These are phyloP conservation scores for Cephus pygmeus DNA, from an alignment of 2,888 invertebrate species.

Conservation along the genomic window DNA sequence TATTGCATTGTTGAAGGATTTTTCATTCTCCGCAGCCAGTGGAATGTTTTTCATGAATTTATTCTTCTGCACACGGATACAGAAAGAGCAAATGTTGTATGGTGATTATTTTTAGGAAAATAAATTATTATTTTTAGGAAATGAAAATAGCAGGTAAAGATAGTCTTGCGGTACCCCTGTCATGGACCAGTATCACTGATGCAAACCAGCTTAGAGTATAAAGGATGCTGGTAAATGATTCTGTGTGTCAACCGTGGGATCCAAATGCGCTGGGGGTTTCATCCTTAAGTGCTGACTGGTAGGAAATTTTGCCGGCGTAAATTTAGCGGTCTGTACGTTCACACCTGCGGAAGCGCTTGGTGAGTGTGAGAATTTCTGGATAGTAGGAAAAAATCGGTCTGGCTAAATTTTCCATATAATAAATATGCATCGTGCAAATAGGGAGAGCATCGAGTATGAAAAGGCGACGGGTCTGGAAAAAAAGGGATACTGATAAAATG, in stretches of 20 bases:
- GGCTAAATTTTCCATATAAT: conserved; percentile 23
- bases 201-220: background rate
- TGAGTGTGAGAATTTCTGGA: background rate
- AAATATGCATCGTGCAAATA: conserved; percentile 21
- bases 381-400: background rate
- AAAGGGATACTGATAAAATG: background rate
- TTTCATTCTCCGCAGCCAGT: background rate
- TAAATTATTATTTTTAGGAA: background rate
- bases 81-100: background rate
- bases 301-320: background rate
- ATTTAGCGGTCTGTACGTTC: background rate
- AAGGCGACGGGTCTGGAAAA: background rate
- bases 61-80: background rate
- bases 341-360: background rate
- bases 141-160: background rate
- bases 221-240: background rate
- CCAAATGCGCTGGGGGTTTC: background rate
- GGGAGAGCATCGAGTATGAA: background rate
- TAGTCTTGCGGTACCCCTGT: background rate
- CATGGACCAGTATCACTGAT: background rate
- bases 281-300: background rate
- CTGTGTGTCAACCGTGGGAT: background rate
- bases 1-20: background rate
- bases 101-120: background rate
- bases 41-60: background rate